Conservation (phyloP, 2,113 vertebrate genomes). For the Balaeniceps rex region DNA sequence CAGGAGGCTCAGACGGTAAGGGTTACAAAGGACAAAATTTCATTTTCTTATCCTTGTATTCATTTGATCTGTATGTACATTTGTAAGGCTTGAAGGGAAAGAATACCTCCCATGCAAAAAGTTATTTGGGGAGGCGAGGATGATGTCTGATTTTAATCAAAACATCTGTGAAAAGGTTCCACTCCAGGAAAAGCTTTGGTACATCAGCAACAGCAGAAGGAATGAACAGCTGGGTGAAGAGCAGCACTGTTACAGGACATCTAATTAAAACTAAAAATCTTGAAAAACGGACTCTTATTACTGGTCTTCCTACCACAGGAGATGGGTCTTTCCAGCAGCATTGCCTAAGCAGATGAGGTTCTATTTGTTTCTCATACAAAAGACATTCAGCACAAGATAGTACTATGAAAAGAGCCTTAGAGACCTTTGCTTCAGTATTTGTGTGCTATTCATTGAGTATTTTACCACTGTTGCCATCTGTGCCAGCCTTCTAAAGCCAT, state of each 20-base stretch:
- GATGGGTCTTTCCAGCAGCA: not conserved
- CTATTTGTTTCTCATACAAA: constrained; percentile 31
- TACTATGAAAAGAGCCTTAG: constrained; percentile 15
- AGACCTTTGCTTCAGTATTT: not conserved
- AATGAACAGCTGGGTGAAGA: not conserved
- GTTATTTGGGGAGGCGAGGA: not conserved
- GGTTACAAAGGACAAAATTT: not conserved
- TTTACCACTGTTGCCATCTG: not conserved
- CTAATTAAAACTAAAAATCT: constrained; percentile 59
- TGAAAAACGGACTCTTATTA: constrained; percentile 12
- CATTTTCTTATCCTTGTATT: not conserved
- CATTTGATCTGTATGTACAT: not conserved
- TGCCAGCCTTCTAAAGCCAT: constrained; percentile 45
- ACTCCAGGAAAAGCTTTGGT: not conserved
- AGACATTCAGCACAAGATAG: constrained; percentile 22
- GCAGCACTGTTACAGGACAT: not conserved
- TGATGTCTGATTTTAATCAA: not conserved
- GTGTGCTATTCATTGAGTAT: constrained; percentile 11
- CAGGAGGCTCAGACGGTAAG: not conserved
- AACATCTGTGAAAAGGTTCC: not conserved
- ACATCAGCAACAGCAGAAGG: constrained; percentile 13
- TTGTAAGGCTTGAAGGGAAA: not conserved
- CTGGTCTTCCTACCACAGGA: not conserved
- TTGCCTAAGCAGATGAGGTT: not conserved
- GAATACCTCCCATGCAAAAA: not conserved